These are phyloP conservation scores for Augochlorella aurata DNA, from an alignment of 2,888 invertebrate genomes.

Conservation along the genomic window DNA sequence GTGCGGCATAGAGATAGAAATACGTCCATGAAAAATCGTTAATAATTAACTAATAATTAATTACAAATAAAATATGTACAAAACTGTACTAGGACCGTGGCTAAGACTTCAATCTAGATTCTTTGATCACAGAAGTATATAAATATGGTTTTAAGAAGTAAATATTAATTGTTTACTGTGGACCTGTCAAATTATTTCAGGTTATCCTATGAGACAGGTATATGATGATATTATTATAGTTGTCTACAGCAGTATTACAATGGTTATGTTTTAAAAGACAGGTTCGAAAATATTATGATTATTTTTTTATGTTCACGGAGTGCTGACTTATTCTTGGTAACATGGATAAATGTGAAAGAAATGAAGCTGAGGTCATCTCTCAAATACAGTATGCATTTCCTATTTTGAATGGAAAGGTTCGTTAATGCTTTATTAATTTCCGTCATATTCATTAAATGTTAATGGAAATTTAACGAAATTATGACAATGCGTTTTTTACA, in stretches of 20 bases:
- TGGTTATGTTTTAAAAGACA: not conserved
- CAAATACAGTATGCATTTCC: constrained; percentile 73
- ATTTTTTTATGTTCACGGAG: not conserved
- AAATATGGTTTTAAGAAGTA: no score
- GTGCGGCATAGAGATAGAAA: no score
- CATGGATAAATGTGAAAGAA: constrained; percentile 35
- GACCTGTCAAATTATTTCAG: no score
- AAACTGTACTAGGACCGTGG: no score
- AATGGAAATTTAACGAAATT: not conserved
- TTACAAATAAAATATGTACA: no score
- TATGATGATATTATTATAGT: not conserved
- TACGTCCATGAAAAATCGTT: no score
- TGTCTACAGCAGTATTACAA: not conserved
- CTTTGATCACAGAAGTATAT: no score
- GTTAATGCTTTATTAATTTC: constrained; percentile 6
- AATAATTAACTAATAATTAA: no score
- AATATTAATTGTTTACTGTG: no score
- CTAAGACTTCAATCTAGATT: no score
- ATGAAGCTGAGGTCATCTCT: constrained; percentile 35
- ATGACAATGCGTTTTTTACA: constrained; percentile 45
- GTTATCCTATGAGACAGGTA: no score
- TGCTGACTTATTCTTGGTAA: not conserved
- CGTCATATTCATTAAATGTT: not conserved
- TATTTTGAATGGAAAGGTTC: constrained; percentile 71
- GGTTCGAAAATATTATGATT: not conserved